These are phyloP conservation scores for Odontamblyopus lacepedii DNA, from an alignment of 2,797 vertebrate species.

Conservation along the genomic window DNA sequence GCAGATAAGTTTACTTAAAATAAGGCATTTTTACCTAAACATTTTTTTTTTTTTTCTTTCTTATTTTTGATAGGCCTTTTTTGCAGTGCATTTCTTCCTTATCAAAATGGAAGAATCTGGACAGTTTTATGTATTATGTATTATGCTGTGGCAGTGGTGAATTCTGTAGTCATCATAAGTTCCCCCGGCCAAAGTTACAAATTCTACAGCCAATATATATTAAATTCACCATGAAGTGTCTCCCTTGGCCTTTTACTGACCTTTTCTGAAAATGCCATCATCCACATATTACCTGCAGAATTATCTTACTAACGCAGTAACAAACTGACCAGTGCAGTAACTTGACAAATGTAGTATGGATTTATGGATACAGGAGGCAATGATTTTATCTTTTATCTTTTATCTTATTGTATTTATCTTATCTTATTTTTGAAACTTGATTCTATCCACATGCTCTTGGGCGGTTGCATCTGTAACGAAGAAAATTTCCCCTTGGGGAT, in stretches of 20 bases:
- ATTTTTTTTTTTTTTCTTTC: too few species aligned
- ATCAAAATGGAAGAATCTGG: neutral
- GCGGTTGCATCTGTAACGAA: too few species aligned
- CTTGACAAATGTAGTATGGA: neutral
- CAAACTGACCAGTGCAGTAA: neutral
- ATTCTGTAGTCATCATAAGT: neutral
- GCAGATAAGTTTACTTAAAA: too few species aligned
- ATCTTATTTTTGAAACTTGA: too few species aligned
- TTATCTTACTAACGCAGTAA: neutral
- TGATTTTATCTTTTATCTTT: too few species aligned
- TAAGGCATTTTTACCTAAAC: too few species aligned
- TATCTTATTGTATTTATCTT: too few species aligned
- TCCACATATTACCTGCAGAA: neutral
- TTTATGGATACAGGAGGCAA: conserved; percentile 14
- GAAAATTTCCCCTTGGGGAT: too few species aligned
- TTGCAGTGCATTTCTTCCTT: neutral
- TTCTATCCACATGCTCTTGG: too few species aligned
- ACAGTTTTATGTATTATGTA: too few species aligned
- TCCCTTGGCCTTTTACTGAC: neutral
- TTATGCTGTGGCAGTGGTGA: neutral
- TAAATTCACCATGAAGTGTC: neutral
- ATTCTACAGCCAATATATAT: neutral
- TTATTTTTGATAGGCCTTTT: too few species aligned
- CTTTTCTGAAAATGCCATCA: conserved; percentile 3
- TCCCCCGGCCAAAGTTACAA: neutral